Evolutionary conservation across 2,888 invertebrate genomes (phyloP).

Genomic region (Cremastinae sp.): DNA sequence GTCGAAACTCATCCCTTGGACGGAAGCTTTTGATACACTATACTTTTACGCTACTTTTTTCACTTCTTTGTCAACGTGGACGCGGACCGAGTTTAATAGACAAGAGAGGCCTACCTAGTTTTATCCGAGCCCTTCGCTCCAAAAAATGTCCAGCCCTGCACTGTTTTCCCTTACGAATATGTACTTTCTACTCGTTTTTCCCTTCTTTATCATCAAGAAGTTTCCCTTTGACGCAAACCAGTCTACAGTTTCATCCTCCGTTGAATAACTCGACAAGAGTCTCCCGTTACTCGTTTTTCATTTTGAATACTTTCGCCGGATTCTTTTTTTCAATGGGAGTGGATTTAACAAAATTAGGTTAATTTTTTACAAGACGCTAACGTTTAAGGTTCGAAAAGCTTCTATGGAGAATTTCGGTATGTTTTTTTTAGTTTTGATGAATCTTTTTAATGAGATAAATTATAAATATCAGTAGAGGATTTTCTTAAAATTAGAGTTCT

Average conservation of each 20-base stretch:
- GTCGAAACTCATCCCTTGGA: slow-evolving; percentile 9
- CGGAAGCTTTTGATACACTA: slow-evolving; percentile 7
- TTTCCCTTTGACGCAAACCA: neutral
- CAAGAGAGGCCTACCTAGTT: slow-evolving; percentile 10
- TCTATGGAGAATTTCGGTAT: too few species aligned
- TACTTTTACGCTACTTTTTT: slow-evolving; percentile 19
- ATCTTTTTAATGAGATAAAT: too few species aligned
- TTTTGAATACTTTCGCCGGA: too few species aligned
- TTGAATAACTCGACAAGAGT: too few species aligned
- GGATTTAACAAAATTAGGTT: too few species aligned
- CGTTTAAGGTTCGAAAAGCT: neutral
- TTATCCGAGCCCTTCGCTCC: slow-evolving; percentile 10
- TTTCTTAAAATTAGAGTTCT: too few species aligned
- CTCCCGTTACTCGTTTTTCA: too few species aligned
- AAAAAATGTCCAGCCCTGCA: slow-evolving; percentile 21
- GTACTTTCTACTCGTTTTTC: slow-evolving; percentile 7
- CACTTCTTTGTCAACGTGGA: neutral
- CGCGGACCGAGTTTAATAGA: slow-evolving; percentile 18
- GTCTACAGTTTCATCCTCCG: neutral
- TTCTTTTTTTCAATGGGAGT: too few species aligned
- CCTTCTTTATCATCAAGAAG: slow-evolving; percentile 6
- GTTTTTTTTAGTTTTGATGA: too few species aligned
- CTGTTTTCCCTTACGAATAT: neutral
- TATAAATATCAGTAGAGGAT: too few species aligned
- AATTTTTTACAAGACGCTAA: too few species aligned